Percentiles rank a stretch among this genome's conserved stretches.
Conservation (phyloP, 2,113 vertebrate genomes). For the Atlantisia rogersi region DNA sequence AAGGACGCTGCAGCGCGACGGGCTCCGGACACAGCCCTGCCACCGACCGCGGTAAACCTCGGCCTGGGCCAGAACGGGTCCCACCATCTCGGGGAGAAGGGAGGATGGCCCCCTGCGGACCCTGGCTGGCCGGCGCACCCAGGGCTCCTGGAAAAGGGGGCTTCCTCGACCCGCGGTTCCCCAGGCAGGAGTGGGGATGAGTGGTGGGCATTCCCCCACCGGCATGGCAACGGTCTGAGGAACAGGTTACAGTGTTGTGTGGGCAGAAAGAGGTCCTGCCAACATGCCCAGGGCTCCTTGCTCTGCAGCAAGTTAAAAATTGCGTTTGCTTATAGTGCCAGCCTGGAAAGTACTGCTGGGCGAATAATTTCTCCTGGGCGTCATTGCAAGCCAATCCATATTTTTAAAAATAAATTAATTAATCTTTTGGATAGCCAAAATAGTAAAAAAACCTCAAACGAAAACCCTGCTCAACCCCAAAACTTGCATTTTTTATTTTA, state of each 20-base stretch:
- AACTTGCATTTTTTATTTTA: neutral
- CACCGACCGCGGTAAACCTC: neutral
- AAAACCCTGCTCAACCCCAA: neutral
- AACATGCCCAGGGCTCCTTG: too few relatives aligned
- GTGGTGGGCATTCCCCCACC: neutral
- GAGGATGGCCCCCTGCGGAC: rapidly evolving
- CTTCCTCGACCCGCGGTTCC: rapidly evolving
- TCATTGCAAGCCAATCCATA: rapidly evolving
- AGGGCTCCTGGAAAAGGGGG: neutral
- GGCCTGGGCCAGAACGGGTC: rapidly evolving
- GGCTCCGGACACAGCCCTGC: rapidly evolving
- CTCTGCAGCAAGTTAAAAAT: neutral
- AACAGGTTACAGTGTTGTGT: rapidly evolving
- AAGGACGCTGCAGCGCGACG: rapidly evolving
- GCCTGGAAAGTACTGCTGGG: neutral
- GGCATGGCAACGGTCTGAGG: rapidly evolving
- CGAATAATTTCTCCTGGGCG: neutral
- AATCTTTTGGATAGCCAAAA: neutral
- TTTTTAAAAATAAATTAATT: neutral
- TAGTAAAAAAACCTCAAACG: neutral
- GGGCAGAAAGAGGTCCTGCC: neutral
- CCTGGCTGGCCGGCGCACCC: rapidly evolving
- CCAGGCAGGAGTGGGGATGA: rapidly evolving
- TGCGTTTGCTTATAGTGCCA: rapidly evolving
- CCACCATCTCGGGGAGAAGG: too few relatives aligned